These are phyloP conservation scores for Aphrophora alni DNA, from an alignment of 2,888 invertebrate genomes.

Conservation along the genomic window DNA sequence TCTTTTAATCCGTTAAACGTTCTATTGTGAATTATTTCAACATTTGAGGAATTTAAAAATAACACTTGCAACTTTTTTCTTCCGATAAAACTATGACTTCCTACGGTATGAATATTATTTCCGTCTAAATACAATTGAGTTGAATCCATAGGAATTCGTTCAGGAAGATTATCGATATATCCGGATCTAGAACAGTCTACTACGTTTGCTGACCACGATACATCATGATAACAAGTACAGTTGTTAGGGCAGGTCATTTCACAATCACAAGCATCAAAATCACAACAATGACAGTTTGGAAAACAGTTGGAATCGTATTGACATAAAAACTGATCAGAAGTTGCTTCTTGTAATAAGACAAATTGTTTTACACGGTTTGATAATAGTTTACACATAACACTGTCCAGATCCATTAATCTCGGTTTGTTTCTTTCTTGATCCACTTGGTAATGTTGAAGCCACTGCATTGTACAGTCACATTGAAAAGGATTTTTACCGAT, in stretches of 20 bases:
- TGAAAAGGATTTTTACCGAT: slow-evolving; percentile 85
- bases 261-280: slow-evolving; percentile 91
- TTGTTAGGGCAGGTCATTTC: slow-evolving; percentile 89
- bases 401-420: slow-evolving; percentile 80
- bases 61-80: slow-evolving; percentile 77
- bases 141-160: slow-evolving; percentile 88
- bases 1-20: slow-evolving; percentile 85
- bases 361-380: slow-evolving; percentile 77
- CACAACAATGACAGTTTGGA: slow-evolving; percentile 87
- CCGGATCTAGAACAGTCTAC: slow-evolving; percentile 80
- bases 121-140: slow-evolving; percentile 88
- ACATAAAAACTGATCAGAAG: slow-evolving; percentile 83
- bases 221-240: slow-evolving; percentile 89
- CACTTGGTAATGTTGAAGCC: slow-evolving; percentile 81
- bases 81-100: slow-evolving; percentile 85
- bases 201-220: slow-evolving; percentile 85
- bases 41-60: slow-evolving; percentile 78
- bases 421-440: slow-evolving; percentile 80
- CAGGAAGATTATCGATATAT: slow-evolving; percentile 73
- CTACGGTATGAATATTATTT: slow-evolving; percentile 76
- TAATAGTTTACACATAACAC: slow-evolving; percentile 80
- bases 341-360: slow-evolving; percentile 78
- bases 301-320: slow-evolving; percentile 86
- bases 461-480: slow-evolving; percentile 91
- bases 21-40: slow-evolving; percentile 79